Conservation (phyloP, 2,797 vertebrate species). For the Alauda arvensis region DNA sequence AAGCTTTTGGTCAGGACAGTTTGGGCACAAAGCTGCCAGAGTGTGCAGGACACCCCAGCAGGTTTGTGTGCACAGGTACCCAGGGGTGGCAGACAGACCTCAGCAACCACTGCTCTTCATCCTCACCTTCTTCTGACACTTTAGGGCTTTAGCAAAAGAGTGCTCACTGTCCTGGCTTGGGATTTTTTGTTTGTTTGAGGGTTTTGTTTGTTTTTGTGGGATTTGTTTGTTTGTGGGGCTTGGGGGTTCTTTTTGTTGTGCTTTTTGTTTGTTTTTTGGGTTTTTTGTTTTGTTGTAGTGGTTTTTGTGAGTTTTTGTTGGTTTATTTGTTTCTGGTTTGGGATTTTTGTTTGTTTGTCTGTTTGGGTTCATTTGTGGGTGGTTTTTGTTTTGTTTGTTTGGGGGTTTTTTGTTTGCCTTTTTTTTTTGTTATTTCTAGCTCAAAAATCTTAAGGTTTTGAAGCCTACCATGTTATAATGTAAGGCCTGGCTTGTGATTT, state of each 20-base stretch:
- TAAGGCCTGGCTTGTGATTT: neutral
- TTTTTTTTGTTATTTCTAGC: neutral
- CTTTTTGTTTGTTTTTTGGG: neutral
- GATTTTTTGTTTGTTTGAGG: neutral
- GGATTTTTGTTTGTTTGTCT: neutral
- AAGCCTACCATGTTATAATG: rapidly evolving
- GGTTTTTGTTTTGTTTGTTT: too few relatives aligned
- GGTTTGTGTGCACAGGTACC: neutral
- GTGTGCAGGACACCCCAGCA: rapidly evolving
- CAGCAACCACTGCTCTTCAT: neutral
- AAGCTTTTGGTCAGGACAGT: neutral
- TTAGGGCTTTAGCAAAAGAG: neutral
- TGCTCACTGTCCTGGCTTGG: neutral
- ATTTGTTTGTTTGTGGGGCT: neutral
- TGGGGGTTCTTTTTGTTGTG: neutral
- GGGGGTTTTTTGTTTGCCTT: neutral
- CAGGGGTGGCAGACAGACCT: neutral
- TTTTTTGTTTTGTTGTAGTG: neutral
- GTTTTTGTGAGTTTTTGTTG: neutral
- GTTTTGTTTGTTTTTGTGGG: neutral
- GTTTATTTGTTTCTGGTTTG: neutral
- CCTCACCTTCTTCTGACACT: neutral
- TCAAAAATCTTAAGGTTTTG: neutral
- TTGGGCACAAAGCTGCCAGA: neutral
- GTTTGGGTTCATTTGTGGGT: neutral